phyloP scores from a whole-genome alignment of 2,797 vertebrate species.

The Lithobates pipiens region DNA sequence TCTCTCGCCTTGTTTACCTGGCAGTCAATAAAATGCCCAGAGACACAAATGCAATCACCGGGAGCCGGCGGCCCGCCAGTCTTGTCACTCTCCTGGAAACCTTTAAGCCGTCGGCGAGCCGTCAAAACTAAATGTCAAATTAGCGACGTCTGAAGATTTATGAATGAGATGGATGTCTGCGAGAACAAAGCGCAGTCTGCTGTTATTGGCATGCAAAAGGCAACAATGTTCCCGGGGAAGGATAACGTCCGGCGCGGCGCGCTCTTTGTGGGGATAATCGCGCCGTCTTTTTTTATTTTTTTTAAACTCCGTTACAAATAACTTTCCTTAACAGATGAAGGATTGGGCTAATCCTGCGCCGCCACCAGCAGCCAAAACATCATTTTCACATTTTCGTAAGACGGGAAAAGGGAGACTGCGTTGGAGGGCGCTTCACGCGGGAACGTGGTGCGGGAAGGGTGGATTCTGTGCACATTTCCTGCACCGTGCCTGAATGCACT shows the following conservation, averaged over 20 bases:
- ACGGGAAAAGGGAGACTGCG: too few relatives aligned
- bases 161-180: slow-evolving; percentile 21
- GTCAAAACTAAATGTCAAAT: slow-evolving; percentile 45
- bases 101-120: slow-evolving; percentile 15
- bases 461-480: too few relatives aligned
- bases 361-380: neutral
- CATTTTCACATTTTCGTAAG: neutral
- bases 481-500: too few relatives aligned
- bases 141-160: slow-evolving; percentile 47
- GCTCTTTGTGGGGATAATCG: neutral
- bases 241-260: neutral
- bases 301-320: slow-evolving; percentile 8
- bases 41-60: slow-evolving; percentile 56
- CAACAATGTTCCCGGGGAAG: neutral
- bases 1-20: slow-evolving; percentile 47
- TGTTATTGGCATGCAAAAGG: neutral
- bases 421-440: too few relatives aligned
- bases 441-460: too few relatives aligned
- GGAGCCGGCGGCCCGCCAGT: slow-evolving; percentile 19
- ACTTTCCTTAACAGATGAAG: neutral
- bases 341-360: neutral
- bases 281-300: neutral
- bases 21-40: slow-evolving; percentile 47
- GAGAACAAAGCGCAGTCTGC: neutral
- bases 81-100: slow-evolving; percentile 26